Evolutionary conservation across 2,113 vertebrate species (phyloP).

Genomic region (Sceloporus tristichus): DNA sequence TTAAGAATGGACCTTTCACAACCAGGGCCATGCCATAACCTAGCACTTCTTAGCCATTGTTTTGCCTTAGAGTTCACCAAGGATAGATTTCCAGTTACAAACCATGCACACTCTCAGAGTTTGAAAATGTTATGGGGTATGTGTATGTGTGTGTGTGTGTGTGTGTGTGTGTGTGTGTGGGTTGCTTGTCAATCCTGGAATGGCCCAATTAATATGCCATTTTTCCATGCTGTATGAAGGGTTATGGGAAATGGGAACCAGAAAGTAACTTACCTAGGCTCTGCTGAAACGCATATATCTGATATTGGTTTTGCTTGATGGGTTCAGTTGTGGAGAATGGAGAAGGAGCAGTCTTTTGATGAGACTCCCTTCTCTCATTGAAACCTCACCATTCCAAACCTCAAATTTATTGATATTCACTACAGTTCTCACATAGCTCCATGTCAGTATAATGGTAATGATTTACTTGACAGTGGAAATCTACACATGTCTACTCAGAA

Average conservation of each 20-base stretch:
- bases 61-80: conserved; percentile 30
- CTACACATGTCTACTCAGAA: not conserved
- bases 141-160: too few relatives aligned
- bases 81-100: conserved; percentile 10
- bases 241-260: too few relatives aligned
- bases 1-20: conserved; percentile 72
- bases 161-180: too few relatives aligned
- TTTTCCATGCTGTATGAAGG: too few relatives aligned
- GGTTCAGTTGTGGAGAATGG: conserved; percentile 13
- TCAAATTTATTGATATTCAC: not conserved
- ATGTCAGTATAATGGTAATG: not conserved
- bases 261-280: too few relatives aligned
- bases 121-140: too few relatives aligned
- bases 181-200: too few relatives aligned
- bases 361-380: not conserved
- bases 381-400: not conserved
- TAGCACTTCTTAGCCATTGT: conserved; percentile 60
- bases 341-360: not conserved
- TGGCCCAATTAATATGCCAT: too few relatives aligned
- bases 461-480: not conserved
- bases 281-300: conserved; percentile 10
- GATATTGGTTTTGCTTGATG: conserved; percentile 13
- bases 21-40: conserved; percentile 65
- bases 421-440: not conserved
- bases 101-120: not conserved